phyloP scores from a whole-genome alignment of 2,888 invertebrate genomes.

The Drosophila nr. perissopoda region DNA sequence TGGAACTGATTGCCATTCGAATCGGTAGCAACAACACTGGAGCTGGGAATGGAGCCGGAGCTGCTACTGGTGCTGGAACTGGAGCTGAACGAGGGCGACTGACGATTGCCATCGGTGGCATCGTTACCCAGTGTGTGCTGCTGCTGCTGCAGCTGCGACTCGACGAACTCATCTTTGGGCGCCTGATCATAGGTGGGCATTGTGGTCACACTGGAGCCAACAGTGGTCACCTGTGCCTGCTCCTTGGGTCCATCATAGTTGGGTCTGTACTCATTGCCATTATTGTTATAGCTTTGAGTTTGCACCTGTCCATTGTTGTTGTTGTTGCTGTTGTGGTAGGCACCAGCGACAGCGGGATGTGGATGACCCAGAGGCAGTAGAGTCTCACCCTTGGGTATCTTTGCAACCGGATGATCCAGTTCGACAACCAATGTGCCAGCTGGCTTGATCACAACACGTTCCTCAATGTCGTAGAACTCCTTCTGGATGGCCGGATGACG shows the following conservation, averaged over 20 bases:
- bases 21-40: constrained; percentile 63
- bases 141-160: constrained; percentile 68
- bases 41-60: constrained; percentile 14
- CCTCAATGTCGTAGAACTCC: constrained; percentile 88
- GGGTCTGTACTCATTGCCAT: constrained; percentile 61
- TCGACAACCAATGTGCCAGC: constrained; percentile 88
- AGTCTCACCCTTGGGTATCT: constrained; percentile 85
- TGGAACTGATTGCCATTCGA: constrained; percentile 73
- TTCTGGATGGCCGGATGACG: constrained; percentile 88
- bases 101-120: constrained; percentile 51
- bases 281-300: constrained; percentile 53
- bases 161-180: constrained; percentile 68
- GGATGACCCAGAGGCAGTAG: constrained; percentile 81
- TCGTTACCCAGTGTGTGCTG: constrained; percentile 39
- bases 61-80: constrained; percentile 14
- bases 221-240: constrained; percentile 56
- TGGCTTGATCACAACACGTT: constrained; percentile 87
- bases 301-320: constrained; percentile 65
- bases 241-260: constrained; percentile 60
- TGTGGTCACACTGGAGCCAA: constrained; percentile 73
- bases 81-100: constrained; percentile 11
- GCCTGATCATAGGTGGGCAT: constrained; percentile 75
- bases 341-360: constrained; percentile 81
- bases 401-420: constrained; percentile 87
- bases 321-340: constrained; percentile 52